phyloP scores from a whole-genome alignment of 2,113 vertebrate genomes.

The Marmota flaviventris region DNA sequence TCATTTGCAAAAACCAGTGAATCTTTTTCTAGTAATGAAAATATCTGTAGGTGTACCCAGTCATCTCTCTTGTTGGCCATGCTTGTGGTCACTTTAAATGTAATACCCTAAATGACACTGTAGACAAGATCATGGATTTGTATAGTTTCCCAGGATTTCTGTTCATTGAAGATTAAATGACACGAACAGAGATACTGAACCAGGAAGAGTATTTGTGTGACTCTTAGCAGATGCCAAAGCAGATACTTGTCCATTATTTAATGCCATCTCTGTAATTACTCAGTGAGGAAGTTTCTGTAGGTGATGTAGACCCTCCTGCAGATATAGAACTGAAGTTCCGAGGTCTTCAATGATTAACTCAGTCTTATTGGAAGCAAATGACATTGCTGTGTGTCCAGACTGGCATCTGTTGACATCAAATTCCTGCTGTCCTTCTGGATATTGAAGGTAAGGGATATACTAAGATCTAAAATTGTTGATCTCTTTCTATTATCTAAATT shows the following conservation, averaged over 20 bases:
- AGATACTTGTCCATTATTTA: neutral
- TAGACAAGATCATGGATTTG: neutral
- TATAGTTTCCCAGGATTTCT: neutral
- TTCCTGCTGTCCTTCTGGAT: neutral
- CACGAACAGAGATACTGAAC: neutral
- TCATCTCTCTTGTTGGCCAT: neutral
- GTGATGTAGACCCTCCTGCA: neutral
- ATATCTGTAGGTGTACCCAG: neutral
- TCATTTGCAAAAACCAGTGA: constrained; percentile 42
- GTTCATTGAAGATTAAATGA: neutral
- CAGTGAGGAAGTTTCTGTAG: neutral
- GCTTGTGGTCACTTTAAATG: neutral
- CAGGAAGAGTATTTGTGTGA: neutral
- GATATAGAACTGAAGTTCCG: neutral
- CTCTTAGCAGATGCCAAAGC: neutral
- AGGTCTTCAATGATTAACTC: neutral
- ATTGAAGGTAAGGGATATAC: neutral
- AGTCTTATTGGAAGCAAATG: neutral
- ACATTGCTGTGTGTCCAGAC: neutral
- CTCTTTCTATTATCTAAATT: neutral
- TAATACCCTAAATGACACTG: neutral
- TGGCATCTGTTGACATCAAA: neutral
- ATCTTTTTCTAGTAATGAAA: constrained; percentile 30
- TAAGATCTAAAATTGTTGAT: neutral
- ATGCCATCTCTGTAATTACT: neutral